Conservation (phyloP, 2,113 vertebrate genomes). For the Neopipo cinnamomea region DNA sequence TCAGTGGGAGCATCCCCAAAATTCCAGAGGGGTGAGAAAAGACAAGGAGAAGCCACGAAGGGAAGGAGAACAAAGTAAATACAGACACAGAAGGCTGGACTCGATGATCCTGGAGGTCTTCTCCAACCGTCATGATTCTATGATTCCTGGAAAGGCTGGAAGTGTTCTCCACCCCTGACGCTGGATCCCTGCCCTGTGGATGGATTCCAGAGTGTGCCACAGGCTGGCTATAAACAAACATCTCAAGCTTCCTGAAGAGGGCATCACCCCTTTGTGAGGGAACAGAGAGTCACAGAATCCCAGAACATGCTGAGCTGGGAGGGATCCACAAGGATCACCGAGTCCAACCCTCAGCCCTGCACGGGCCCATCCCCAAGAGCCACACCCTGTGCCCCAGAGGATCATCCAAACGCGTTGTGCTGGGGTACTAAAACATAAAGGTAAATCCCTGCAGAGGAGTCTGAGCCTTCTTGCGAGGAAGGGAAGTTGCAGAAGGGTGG, state of each 20-base stretch:
- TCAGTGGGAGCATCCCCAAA: neutral
- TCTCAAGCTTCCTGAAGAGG: neutral
- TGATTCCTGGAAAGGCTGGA: neutral
- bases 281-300: neutral
- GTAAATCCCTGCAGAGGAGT: neutral
- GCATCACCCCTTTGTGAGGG: neutral
- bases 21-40: neutral
- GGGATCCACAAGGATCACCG: neutral
- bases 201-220: neutral
- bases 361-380: neutral
- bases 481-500: neutral
- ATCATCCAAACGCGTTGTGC: neutral
- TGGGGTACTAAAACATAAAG: neutral
- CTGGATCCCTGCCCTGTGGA: fast-evolving
- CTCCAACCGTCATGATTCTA: neutral
- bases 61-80: neutral
- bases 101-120: neutral
- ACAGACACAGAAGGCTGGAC: fast-evolving
- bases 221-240: neutral
- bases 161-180: neutral
- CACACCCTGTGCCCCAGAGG: neutral
- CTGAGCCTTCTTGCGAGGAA: neutral
- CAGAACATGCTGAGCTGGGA: neutral
- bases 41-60: neutral
- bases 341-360: neutral